Evolutionary conservation across 1,140 invertebrate species (phyloP).

Genomic region (Drosophila parvula): DNA sequence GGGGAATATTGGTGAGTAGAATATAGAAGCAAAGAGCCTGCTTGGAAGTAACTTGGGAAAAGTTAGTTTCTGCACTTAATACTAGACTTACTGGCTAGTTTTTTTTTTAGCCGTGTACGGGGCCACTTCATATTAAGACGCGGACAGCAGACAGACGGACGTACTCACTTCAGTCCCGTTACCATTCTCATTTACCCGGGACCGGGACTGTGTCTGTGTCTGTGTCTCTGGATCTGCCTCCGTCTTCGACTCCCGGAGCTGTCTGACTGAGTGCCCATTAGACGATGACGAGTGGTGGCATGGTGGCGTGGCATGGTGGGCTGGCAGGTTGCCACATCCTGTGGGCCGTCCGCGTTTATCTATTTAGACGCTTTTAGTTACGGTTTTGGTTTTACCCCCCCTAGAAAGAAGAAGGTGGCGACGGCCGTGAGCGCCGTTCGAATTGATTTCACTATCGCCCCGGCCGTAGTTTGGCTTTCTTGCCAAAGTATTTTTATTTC

Average conservation of each 20-base stretch:
- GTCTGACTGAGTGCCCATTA: constrained; percentile 72
- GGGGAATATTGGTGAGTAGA: too few species aligned
- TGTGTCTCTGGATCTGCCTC: constrained; percentile 1
- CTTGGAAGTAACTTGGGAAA: too few species aligned
- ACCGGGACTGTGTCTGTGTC: constrained; percentile 4
- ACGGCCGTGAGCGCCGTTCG: constrained; percentile 21
- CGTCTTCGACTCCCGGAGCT: neutral
- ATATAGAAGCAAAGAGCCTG: too few species aligned
- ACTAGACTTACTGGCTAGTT: too few species aligned
- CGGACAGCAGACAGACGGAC: constrained; percentile 19
- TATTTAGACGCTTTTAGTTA: constrained; percentile 78
- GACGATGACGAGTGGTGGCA: constrained; percentile 29
- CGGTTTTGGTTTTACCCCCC: constrained; percentile 57
- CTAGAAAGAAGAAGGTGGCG: constrained; percentile 8
- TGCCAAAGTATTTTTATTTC: constrained; percentile 77
- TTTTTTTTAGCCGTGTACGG: constrained; percentile 34
- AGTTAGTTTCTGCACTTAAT: too few species aligned
- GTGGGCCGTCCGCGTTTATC: constrained; percentile 55
- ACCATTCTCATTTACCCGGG: constrained; percentile 4
- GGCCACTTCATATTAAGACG: constrained; percentile 40
- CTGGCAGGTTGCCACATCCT: constrained; percentile 21
- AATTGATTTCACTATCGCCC: constrained; percentile 59
- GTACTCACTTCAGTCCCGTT: constrained; percentile 21
- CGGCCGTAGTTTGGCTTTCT: constrained; percentile 34
- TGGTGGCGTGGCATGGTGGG: neutral